Evolutionary conservation across 2,797 vertebrate species (phyloP).

Genomic region (Valencia hispanica): DNA sequence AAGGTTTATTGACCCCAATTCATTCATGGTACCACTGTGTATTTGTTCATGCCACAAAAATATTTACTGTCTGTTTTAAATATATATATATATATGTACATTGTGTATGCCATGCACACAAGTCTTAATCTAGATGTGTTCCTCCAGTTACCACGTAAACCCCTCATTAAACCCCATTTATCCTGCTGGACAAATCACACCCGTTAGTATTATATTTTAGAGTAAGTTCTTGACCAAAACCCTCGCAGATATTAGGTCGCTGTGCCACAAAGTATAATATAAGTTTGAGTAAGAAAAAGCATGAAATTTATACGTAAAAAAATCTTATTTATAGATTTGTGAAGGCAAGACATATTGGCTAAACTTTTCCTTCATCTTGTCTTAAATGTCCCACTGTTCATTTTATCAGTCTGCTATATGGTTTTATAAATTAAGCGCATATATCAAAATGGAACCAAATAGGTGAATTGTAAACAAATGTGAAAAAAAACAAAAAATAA

Average conservation of each 20-base stretch:
- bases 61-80: constrained; percentile 59
- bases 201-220: constrained; percentile 25
- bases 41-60: constrained; percentile 42
- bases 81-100: constrained; percentile 29
- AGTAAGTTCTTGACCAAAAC: constrained; percentile 19
- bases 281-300: constrained; percentile 60
- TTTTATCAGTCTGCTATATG: constrained; percentile 12
- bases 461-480: neutral
- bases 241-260: constrained; percentile 27
- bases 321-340: constrained; percentile 52
- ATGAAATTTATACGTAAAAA: constrained; percentile 59
- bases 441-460: constrained; percentile 25
- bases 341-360: constrained; percentile 5
- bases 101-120: constrained; percentile 52
- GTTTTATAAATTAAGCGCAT: neutral
- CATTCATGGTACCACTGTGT: constrained; percentile 25
- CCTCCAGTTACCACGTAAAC: constrained; percentile 5
- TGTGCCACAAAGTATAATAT: constrained; percentile 47
- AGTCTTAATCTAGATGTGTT: constrained; percentile 45
- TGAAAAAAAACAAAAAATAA: constrained; percentile 2
- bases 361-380: constrained; percentile 8
- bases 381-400: constrained; percentile 59
- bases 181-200: constrained; percentile 51
- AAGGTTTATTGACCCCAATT: neutral
- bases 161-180: constrained; percentile 5